Base-by-base conservation (phyloP, 2,888 invertebrate genomes). In the Zhengitettix transpicula region DNA sequence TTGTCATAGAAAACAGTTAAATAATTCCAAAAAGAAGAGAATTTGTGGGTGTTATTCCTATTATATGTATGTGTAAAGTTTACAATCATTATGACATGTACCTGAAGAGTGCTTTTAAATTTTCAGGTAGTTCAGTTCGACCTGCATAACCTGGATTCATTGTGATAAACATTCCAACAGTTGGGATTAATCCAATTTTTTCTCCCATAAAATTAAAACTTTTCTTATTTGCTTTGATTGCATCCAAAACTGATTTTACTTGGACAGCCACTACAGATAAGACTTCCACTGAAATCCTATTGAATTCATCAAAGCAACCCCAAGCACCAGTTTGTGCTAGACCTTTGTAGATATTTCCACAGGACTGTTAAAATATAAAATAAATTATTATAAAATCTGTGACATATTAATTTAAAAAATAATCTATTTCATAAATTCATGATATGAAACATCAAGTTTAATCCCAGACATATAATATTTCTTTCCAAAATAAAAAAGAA, bases 81-180 rank as follows among this genome's bases (percentile, higher is more conserved):
- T 56, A 17, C 28, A 28, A 28, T 2, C 28, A 28, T 57, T 16
- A 14, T 42, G 52, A 14, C n/a, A 55, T 42, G 59, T 72, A 75
- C 74, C 78, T 74, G 67, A 78, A 79, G 11, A 79, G 68, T 0
- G 77, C 74, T 66, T 79, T 79, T 57, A 79, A 70, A 73, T 92
- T 92, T 73, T 92, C 92, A 0, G 92, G 92, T 58, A 92, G 75
- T 71, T 92, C 92, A 0, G 91, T 89, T 65, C 95, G 78, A 1
- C 95, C 95, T 1, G 95, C 94, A 71, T 95, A 95, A 16, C 94
- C 95, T 0, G 95, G 95, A 74, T 95, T 95, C 95, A 95, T 95
- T 0, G 95, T 95, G 61, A 96, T 94, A 69, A 95, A 96, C 75
- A 94, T 85, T 1, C 95, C 95, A 51, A 89, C 84, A 0, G 91